These are phyloP conservation scores for Trematomus bernacchii DNA, from an alignment of 2,797 vertebrate species.

Conservation along the genomic window DNA sequence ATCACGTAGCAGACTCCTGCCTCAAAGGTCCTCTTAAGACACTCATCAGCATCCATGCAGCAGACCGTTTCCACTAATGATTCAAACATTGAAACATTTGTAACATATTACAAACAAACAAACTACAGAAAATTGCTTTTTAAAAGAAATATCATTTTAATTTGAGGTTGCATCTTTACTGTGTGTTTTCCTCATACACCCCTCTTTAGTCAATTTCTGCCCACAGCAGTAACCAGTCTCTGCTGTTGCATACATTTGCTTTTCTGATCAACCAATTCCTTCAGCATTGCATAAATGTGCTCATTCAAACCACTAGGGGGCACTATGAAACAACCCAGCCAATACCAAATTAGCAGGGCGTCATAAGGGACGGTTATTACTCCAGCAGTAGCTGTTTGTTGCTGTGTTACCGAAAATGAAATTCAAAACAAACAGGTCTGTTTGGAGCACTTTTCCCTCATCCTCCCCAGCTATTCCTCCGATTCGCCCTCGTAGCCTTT, in stretches of 20 bases:
- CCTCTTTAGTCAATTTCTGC: slow-evolving; percentile 1
- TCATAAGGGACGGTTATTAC: slow-evolving; percentile 63
- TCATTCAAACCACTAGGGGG: slow-evolving; percentile 76
- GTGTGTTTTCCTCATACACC: neutral
- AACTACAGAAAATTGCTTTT: neutral
- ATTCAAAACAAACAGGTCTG: slow-evolving; percentile 76
- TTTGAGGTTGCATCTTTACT: slow-evolving; percentile 9
- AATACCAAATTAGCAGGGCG: slow-evolving; percentile 76
- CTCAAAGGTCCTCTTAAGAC: slow-evolving; percentile 34
- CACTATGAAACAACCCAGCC: slow-evolving; percentile 79
- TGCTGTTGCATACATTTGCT: slow-evolving; percentile 44
- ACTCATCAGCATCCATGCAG: slow-evolving; percentile 48
- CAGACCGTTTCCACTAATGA: slow-evolving; percentile 22
- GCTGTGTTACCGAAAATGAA: slow-evolving; percentile 69
- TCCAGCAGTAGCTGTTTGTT: slow-evolving; percentile 65
- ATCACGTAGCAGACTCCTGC: slow-evolving; percentile 46
- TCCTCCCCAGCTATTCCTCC: slow-evolving; percentile 53
- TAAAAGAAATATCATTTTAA: slow-evolving; percentile 27
- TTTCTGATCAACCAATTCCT: slow-evolving; percentile 35
- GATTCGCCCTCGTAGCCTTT: slow-evolving; percentile 59
- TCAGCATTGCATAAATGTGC: neutral
- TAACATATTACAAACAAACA: slow-evolving; percentile 12
- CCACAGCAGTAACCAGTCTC: slow-evolving; percentile 21
- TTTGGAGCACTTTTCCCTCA: slow-evolving; percentile 56
- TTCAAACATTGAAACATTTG: slow-evolving; percentile 35